Conservation (phyloP, 2,888 invertebrate species). For the Metacarcinus magister region DNA sequence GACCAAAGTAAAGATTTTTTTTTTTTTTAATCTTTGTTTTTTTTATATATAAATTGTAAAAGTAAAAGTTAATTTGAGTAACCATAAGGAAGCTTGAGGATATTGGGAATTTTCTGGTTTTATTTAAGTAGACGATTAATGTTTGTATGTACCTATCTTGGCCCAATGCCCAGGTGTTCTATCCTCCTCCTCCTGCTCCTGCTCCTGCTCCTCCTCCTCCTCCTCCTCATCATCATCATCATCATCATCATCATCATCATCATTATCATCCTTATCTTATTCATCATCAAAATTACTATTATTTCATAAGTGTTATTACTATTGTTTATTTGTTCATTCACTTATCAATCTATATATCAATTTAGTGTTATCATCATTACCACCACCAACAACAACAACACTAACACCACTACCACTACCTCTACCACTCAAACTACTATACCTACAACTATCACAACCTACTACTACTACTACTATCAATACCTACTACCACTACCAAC, state of each 20-base stretch:
- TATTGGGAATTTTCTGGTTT: neutral
- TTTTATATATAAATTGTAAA: neutral
- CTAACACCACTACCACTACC: slow-evolving; percentile 56
- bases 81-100: neutral
- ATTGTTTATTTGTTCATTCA: no score
- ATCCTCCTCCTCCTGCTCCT: neutral
- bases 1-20: no score
- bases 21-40: neutral
- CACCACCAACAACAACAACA: neutral
- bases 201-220: neutral
- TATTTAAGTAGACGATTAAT: neutral
- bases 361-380: neutral
- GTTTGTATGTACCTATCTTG: neutral
- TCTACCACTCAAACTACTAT: slow-evolving; percentile 51
- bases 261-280: no score
- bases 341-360: no score
- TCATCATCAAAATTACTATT: no score
- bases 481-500: slow-evolving; percentile 54
- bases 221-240: neutral
- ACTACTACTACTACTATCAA: slow-evolving; percentile 44
- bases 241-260: neutral
- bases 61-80: neutral
- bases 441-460: slow-evolving; percentile 15
- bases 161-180: neutral
- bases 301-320: no score